phyloP scores from a whole-genome alignment of 2,888 invertebrate species.

The Tenthredo distinguenda region DNA sequence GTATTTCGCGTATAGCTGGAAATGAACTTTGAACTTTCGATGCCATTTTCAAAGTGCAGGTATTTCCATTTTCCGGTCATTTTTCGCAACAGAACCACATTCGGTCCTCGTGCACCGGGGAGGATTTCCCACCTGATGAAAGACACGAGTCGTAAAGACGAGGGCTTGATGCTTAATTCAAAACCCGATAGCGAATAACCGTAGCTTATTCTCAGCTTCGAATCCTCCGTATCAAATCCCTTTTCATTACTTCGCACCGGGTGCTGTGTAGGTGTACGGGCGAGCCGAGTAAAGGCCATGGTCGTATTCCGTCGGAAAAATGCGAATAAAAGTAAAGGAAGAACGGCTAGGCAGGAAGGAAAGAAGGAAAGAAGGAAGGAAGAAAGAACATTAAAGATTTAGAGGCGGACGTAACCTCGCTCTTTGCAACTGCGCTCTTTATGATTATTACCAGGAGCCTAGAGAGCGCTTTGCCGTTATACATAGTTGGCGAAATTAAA shows the following conservation, averaged over 20 bases:
- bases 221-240: slow-evolving; percentile 5
- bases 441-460: slow-evolving; percentile 51
- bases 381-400: slow-evolving; percentile 45
- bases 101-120: background rate
- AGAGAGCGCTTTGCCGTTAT: slow-evolving; percentile 41
- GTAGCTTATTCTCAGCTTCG: background rate
- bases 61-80: background rate
- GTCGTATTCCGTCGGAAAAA: background rate
- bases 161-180: background rate
- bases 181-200: background rate
- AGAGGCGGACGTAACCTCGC: slow-evolving; percentile 48
- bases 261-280: background rate
- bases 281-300: background rate
- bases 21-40: background rate
- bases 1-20: background rate
- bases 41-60: background rate
- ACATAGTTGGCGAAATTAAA: slow-evolving; percentile 51
- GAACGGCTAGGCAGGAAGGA: background rate
- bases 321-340: background rate
- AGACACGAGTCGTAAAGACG: slow-evolving; percentile 11
- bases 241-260: background rate
- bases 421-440: slow-evolving; percentile 49
- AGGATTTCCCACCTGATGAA: background rate
- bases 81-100: background rate
- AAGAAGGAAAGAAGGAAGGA: slow-evolving; percentile 7